Evolutionary conservation across 1,140 invertebrate species (phyloP).

Genomic region (Antheraea mylitta): DNA sequence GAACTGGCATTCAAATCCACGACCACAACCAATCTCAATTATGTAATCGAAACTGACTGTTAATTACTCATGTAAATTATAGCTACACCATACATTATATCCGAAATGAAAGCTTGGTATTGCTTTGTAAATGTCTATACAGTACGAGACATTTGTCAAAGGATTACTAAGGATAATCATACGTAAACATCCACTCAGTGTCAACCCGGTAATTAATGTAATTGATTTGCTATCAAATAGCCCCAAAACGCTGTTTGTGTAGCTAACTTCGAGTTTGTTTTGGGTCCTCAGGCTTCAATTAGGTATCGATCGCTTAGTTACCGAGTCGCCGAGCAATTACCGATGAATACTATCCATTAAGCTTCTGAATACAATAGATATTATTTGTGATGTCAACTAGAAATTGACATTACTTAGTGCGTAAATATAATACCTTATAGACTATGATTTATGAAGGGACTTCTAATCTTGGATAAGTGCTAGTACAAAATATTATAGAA

Average conservation of each 20-base stretch:
- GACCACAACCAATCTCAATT: too few species aligned
- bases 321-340: constrained; percentile 8
- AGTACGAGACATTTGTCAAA: background rate
- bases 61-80: too few species aligned
- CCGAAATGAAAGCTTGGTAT: too few species aligned
- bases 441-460: too few species aligned
- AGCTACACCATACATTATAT: too few species aligned
- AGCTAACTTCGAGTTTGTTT: constrained; percentile 12
- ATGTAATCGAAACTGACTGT: too few species aligned
- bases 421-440: too few species aligned
- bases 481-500: too few species aligned
- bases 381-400: too few species aligned
- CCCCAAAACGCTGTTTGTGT: constrained; percentile 7
- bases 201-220: constrained; percentile 8
- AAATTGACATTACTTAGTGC: background rate
- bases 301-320: constrained; percentile 10
- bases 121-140: too few species aligned
- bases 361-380: background rate
- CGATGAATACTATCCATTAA: background rate
- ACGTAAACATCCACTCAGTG: background rate
- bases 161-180: background rate
- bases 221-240: constrained; percentile 13
- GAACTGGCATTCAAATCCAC: too few species aligned
- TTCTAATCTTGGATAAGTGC: too few species aligned
- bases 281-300: constrained; percentile 5